Base-by-base conservation (phyloP, 1,140 invertebrate genomes). In the Cydia fagiglandana region DNA sequence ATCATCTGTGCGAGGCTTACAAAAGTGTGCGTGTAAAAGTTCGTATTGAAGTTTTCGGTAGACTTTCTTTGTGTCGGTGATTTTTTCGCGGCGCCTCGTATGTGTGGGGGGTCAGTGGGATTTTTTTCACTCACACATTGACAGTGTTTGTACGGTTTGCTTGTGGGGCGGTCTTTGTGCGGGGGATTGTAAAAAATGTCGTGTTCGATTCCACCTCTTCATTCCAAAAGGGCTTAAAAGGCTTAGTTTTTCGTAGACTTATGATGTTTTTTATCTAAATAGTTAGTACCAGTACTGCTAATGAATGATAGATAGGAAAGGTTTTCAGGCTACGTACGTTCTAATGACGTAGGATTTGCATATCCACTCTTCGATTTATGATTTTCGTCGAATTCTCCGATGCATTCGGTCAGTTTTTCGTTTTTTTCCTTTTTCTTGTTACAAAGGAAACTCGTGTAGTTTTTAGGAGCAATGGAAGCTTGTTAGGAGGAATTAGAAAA, bases 31-130 rank as follows among this genome's bases (percentile, higher is more conserved):
- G 84, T 85, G 78, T 84, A 88, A 91, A 92, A 92, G 91, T 92
- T 92, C 81, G 83, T 91, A 91, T 89, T 84, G 84, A 92, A 92
- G 90, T 92, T 92, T 92, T 91, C 84, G 91, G 89, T 88, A 83
- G 88, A 91, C 85, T 90, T 91, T 92, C 91, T 92, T 92, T 92
- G 91, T 92, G 91, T 92, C 89, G 83, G 90, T 92, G 89, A 91
- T 92, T 92, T 92, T 92, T 92, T 92, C 89, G 87, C 86, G 84
- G 84, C 53, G 78, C 76, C 76, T 75, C 77, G 75, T 75, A 47
- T 84, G 89, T 92, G 91, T 91, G 91, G 88, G 89, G 77, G 88
- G 89, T 91, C 90, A 92, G 89, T 90, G 77, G 84, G 84, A 86
- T 90, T 92, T 92, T 92, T 92, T 92, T 89, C 88, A 75, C 87